A percentile compares a stretch with the other conserved stretches of the same genome.
Evolutionary conservation across 2,113 vertebrate genomes (phyloP).

Genomic region (Phylloscopus trochilus): DNA sequence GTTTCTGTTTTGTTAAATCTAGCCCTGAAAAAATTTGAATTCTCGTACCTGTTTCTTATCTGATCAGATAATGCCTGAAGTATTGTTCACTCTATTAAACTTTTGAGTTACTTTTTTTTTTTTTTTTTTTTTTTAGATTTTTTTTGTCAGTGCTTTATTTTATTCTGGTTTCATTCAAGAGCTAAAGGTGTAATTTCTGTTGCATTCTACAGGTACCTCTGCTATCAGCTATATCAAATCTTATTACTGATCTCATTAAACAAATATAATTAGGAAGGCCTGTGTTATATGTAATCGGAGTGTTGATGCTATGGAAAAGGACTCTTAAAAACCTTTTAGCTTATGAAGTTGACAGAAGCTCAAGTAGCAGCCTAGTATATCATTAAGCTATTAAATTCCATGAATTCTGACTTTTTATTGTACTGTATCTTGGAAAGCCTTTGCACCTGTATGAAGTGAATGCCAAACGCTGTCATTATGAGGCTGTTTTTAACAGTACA

Average conservation of each 20-base stretch:
- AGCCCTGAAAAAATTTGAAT: neutral
- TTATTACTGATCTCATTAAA: neutral
- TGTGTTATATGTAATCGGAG: neutral
- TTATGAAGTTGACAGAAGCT: neutral
- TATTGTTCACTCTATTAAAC: neutral
- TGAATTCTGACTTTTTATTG: neutral
- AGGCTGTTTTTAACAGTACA: neutral
- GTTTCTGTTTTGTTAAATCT: neutral
- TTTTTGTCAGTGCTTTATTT: neutral
- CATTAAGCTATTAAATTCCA: neutral
- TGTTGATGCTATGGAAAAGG: neutral
- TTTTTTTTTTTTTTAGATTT: neutral
- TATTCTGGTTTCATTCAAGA: neutral
- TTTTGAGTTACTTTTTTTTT: neutral
- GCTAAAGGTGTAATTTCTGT: neutral
- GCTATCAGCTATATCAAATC: neutral
- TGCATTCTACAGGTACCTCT: neutral
- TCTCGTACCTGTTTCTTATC: neutral
- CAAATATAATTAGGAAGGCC: neutral
- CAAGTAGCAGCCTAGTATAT: neutral
- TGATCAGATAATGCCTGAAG: neutral
- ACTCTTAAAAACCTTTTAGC: neutral
- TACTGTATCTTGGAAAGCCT: neutral
- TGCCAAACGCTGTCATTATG: neutral
- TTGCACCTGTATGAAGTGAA: neutral